Evolutionary conservation across 2,888 invertebrate species (phyloP), one percentile per base, ranked within the genome.

Genomic region (Platerodrilus igneus): DNA sequence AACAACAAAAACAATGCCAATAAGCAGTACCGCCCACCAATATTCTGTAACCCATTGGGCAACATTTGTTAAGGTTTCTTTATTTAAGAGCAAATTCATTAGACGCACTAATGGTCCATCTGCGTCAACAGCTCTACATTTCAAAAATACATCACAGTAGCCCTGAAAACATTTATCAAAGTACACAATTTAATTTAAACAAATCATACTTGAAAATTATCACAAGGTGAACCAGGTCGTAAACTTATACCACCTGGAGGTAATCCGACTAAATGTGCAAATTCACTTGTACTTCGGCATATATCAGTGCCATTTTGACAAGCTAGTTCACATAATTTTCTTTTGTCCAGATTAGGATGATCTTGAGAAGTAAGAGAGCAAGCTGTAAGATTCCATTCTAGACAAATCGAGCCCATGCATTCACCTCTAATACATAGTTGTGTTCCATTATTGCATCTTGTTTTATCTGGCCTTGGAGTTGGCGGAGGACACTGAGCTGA

Each of bases 101-200:
- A 99, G 78, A 34, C 96, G 80, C 13, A 93, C 94, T 47, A 99
- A 73, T 2, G 99, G 99, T 4, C 99, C 99, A 60, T 99, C 97
- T 0, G 97, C 96, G 72, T 99, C 97, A 13, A 99, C 96, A 1
- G 93, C 92, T 51, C 99, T 84, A 67, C 99, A 99, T 69, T 95
- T 96, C 35, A 93, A 82, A 74, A 99, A 99, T 50, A 99, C 97
- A 74, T 99, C 99, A 74, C 99, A 99, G 71, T 99, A 99, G 34
- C 99, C 97, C 81, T 88, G 70, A 4, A 62, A 42, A 61, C 26
- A 44, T 41, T 29, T 21, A 37, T 33, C 7, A 11, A 20, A 2
- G 23, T 27, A 1, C 4, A 31, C 15, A 37, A 38, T 16, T 15
- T 17, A 34, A 17, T 16, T 17, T 20, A 16, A 35, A n/a, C n/a